Evolutionary conservation across 2,888 invertebrate species (phyloP).

Genomic region (Corythucha ciliata): DNA sequence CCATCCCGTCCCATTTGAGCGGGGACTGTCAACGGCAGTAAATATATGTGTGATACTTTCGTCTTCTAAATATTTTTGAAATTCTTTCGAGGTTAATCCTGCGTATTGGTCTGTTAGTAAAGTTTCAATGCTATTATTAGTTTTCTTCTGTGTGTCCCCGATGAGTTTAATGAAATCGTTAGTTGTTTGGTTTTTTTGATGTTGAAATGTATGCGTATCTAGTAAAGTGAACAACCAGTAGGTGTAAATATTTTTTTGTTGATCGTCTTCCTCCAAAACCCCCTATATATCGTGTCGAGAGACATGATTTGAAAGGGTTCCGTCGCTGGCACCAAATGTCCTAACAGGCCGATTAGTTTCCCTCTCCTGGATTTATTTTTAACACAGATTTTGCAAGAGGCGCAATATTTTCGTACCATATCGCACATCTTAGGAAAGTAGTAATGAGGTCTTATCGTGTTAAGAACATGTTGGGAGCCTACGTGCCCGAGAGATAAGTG

Average conservation of each 20-base stretch:
- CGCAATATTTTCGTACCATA: slow-evolving; percentile 31
- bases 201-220: slow-evolving; percentile 35
- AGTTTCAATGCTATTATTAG: slow-evolving; percentile 21
- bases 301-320: slow-evolving; percentile 37
- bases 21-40: slow-evolving; percentile 32
- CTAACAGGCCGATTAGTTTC: slow-evolving; percentile 32
- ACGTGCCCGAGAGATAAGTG: slow-evolving; percentile 16
- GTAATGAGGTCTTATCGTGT: slow-evolving; percentile 11
- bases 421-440: slow-evolving; percentile 20
- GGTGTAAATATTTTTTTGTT: slow-evolving; percentile 37
- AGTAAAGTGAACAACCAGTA: slow-evolving; percentile 35
- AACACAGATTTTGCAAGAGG: slow-evolving; percentile 34
- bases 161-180: slow-evolving; percentile 35
- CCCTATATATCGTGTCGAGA: slow-evolving; percentile 37
- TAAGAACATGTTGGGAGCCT: slow-evolving; percentile 8
- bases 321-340: slow-evolving; percentile 36
- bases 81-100: slow-evolving; percentile 35
- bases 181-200: slow-evolving; percentile 35
- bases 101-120: slow-evolving; percentile 36
- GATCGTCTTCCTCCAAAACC: slow-evolving; percentile 35
- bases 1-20: slow-evolving; percentile 32
- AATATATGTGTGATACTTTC: slow-evolving; percentile 30
- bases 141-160: neutral
- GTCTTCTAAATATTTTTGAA: slow-evolving; percentile 34
- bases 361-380: slow-evolving; percentile 37